Percentiles rank a stretch among this genome's conserved stretches.
Conservation (phyloP, 2,797 vertebrate species). For the Denticeps clupeoides region DNA sequence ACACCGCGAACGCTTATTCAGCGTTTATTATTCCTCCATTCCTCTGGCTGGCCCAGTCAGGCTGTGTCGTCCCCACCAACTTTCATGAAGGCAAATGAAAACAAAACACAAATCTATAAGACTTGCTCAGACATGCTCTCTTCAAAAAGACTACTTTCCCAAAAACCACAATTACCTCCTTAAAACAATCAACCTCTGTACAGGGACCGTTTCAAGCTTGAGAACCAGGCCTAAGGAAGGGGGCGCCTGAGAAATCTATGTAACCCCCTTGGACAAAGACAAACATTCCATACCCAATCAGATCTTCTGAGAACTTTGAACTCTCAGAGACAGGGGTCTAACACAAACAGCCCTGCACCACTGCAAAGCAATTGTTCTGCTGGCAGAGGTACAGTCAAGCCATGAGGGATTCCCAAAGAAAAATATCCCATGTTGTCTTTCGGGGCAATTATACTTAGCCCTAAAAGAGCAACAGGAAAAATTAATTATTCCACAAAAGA, state of each 20-base stretch:
- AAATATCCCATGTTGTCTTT: conserved; percentile 37
- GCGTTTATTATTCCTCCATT: not conserved
- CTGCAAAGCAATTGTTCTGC: conserved; percentile 27
- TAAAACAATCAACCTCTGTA: conserved; percentile 7
- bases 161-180: conserved; percentile 11
- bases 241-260: conserved; percentile 38
- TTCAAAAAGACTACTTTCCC: not conserved
- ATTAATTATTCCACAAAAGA: conserved; percentile 47
- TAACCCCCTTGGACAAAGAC: conserved; percentile 36
- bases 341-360: conserved; percentile 35
- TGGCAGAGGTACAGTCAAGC: conserved; percentile 32
- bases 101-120: not conserved
- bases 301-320: conserved; percentile 38
- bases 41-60: not conserved
- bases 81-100: not conserved
- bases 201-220: not conserved
- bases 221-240: conserved; percentile 8
- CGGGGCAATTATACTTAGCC: conserved; percentile 35
- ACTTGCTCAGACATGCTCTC: not conserved
- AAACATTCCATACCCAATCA: conserved; percentile 43
- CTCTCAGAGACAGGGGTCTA: conserved; percentile 30
- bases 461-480: conserved; percentile 42
- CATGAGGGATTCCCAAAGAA: conserved; percentile 34
- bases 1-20: not conserved
- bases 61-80: not conserved